Evolutionary conservation across 1,140 invertebrate species (phyloP).

Genomic region (Drosophila carrolli): DNA sequence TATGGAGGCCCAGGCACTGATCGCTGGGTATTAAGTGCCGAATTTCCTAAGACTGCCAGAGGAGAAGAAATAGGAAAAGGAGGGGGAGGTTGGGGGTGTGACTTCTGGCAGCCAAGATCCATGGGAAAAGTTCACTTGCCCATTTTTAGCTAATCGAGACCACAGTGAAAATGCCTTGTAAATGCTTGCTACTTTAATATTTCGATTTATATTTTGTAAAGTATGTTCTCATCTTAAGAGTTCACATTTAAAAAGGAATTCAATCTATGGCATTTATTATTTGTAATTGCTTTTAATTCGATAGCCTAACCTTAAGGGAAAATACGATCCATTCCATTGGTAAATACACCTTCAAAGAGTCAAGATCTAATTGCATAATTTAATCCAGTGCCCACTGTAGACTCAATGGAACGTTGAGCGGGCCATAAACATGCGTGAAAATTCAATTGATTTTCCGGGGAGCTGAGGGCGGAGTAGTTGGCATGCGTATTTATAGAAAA

Average conservation of each 20-base stretch:
- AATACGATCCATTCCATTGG: background rate
- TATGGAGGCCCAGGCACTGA: background rate
- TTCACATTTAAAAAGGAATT: too few species aligned
- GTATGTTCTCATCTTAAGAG: too few species aligned
- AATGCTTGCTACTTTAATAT: background rate
- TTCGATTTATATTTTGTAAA: too few species aligned
- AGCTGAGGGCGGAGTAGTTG: conserved; percentile 22
- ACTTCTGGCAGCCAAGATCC: conserved; percentile 20
- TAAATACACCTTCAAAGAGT: background rate
- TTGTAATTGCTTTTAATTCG: too few species aligned
- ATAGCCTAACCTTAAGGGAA: too few species aligned
- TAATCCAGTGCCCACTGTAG: conserved; percentile 13
- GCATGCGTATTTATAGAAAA: conserved; percentile 64
- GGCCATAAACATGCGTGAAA: conserved; percentile 77
- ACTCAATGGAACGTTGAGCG: conserved; percentile 17
- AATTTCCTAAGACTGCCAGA: background rate
- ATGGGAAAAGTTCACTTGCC: conserved; percentile 17
- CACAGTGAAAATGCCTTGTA: conserved; percentile 3
- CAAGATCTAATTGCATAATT: background rate
- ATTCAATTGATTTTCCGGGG: conserved; percentile 75
- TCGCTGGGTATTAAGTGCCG: conserved; percentile 16
- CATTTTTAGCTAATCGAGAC: conserved; percentile 11
- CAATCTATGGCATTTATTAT: too few species aligned
- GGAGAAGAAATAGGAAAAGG: background rate
- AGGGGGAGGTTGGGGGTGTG: background rate